phyloP scores from a whole-genome alignment of 1,140 invertebrate species.

The Parasteatoda tepidariorum region DNA sequence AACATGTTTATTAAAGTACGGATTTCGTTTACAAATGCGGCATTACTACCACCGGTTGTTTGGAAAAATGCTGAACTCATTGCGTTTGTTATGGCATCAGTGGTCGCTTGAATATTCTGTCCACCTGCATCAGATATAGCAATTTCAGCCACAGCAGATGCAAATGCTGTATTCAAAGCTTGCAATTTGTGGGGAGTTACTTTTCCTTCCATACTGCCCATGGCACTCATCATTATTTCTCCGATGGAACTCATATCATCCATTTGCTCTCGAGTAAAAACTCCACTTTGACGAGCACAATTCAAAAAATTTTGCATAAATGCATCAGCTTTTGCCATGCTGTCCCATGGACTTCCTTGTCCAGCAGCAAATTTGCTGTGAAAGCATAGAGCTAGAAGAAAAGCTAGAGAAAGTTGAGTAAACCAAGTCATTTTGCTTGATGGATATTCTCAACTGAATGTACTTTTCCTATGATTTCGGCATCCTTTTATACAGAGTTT shows the following conservation, averaged over 20 bases:
- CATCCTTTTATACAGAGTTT: background rate
- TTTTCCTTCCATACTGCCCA: slow-evolving; percentile 1
- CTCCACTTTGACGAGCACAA: background rate
- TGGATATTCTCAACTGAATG: background rate
- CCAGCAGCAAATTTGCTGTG: background rate
- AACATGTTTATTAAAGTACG: background rate
- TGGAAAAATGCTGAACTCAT: background rate
- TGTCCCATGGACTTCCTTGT: background rate
- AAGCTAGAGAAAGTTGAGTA: background rate
- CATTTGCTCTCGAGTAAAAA: background rate
- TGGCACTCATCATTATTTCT: background rate
- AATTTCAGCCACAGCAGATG: background rate
- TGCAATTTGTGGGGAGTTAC: no score
- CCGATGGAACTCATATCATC: slow-evolving; percentile 14
- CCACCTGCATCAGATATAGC: background rate
- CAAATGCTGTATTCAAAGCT: background rate
- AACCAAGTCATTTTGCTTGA: background rate
- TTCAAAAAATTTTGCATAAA: background rate
- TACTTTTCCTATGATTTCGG: background rate
- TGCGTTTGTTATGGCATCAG: background rate
- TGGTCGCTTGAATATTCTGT: background rate
- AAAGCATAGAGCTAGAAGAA: background rate
- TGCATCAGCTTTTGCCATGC: background rate
- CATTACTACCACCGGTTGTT: background rate
- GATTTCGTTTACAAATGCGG: background rate